These are phyloP conservation scores for Ostrea denselamellosa DNA, from an alignment of 1,140 invertebrate genomes.

Conservation along the genomic window DNA sequence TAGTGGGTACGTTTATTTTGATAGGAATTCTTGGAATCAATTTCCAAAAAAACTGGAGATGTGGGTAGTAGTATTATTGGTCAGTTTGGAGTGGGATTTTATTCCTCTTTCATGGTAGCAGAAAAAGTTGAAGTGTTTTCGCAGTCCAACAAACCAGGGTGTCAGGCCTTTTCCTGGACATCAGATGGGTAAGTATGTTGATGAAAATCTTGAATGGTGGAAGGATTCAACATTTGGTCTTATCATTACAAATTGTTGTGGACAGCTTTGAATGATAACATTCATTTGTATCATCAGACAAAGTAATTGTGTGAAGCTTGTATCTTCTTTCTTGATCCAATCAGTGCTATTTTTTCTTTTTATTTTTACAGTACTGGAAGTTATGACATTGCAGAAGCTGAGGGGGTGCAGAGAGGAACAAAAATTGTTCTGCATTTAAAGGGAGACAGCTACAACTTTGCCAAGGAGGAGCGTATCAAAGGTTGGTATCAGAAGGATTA, in stretches of 20 bases:
- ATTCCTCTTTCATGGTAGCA: conserved; percentile 98
- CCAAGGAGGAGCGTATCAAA: conserved; percentile 91
- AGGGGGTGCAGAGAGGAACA: conserved; percentile 91
- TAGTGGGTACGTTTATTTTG: conserved; percentile 14
- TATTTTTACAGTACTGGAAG: conserved; percentile 86
- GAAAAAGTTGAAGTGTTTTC: conserved; percentile 96
- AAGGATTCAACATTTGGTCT: not conserved
- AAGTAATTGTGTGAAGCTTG: not conserved
- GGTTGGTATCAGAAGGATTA: conserved; percentile 79
- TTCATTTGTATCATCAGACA: not conserved
- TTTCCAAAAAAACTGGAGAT: conserved; percentile 83
- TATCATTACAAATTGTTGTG: not conserved
- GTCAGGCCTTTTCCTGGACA: conserved; percentile 89
- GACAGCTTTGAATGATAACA: not conserved
- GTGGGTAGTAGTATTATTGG: conserved; percentile 88
- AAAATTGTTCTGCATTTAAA: conserved; percentile 96
- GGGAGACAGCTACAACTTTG: conserved; percentile 90
- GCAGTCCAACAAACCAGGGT: conserved; percentile 80
- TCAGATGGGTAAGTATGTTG: conserved; percentile 88
- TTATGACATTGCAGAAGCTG: conserved; percentile 92
- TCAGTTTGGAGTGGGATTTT: conserved; percentile 99
- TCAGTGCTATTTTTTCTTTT: not conserved
- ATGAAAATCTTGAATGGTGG: not conserved
- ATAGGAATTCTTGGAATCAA: conserved; percentile 89
- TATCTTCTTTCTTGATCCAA: not conserved